phyloP scores from a whole-genome alignment of 2,888 invertebrate species.

The Liopterus haemorrhoidalis region DNA sequence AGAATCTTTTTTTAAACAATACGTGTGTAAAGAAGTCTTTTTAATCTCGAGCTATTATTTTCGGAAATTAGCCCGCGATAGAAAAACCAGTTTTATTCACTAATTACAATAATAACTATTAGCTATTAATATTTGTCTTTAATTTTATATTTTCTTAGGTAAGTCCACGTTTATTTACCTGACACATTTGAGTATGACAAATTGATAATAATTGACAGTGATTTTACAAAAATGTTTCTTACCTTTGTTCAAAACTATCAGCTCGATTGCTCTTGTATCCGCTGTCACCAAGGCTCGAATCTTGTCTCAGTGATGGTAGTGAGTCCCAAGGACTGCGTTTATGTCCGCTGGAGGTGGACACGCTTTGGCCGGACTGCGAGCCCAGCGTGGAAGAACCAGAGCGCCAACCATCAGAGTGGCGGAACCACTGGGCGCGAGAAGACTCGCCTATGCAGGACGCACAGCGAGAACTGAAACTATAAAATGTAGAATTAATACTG shows the following conservation, averaged over 20 bases:
- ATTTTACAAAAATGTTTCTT: no score
- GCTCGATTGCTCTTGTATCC: constrained; percentile 81
- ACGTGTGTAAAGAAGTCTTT: no score
- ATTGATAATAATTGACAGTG: no score
- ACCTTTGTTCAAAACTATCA: constrained; percentile 85
- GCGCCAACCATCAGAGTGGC: constrained; percentile 84
- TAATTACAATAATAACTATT: no score
- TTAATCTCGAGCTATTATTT: no score
- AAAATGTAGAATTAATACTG: background rate
- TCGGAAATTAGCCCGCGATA: no score
- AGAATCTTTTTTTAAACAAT: no score
- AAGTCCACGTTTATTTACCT: no score
- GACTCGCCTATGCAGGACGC: constrained; percentile 87
- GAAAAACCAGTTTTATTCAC: no score
- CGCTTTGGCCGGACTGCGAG: constrained; percentile 51
- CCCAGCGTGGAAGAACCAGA: constrained; percentile 67
- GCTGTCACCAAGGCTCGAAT: constrained; percentile 80
- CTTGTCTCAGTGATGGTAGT: constrained; percentile 75
- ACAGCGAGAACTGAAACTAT: constrained; percentile 57
- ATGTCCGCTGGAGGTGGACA: constrained; percentile 52
- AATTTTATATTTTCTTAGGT: no score
- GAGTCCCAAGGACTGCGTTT: constrained; percentile 86
- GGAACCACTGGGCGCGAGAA: constrained; percentile 82
- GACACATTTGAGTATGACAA: no score
- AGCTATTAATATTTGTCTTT: no score